Evolutionary conservation across 2,113 vertebrate species (phyloP).

Genomic region (Agapornis roseicollis): DNA sequence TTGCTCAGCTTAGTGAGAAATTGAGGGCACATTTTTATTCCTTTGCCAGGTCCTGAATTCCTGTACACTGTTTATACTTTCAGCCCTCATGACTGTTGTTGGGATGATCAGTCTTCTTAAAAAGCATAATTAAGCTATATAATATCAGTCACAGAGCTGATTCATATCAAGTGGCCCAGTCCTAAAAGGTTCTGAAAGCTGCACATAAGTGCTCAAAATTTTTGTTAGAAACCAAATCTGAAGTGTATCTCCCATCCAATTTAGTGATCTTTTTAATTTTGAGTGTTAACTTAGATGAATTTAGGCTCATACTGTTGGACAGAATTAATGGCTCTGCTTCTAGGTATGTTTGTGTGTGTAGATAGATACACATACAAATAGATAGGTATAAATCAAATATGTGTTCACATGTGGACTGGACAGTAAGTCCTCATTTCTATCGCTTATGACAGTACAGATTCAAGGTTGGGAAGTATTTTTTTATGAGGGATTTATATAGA

Average conservation of each 20-base stretch:
- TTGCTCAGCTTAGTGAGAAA: background rate
- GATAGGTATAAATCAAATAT: background rate
- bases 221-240: background rate
- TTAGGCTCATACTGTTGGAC: background rate
- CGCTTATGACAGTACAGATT: background rate
- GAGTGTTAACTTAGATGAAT: background rate
- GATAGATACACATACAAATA: too few species aligned
- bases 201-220: background rate
- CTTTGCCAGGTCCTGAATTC: background rate
- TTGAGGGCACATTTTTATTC: background rate
- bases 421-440: background rate
- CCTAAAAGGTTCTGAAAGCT: background rate
- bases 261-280: background rate
- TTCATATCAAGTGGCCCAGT: background rate
- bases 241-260: background rate
- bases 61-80: background rate
- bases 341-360: fast-evolving
- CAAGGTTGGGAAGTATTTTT: background rate
- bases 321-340: background rate
- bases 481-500: background rate
- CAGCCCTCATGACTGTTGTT: background rate
- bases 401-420: background rate
- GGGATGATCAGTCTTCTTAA: background rate
- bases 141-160: background rate
- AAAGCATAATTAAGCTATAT: background rate